Evolutionary conservation across 2,113 vertebrate species (phyloP).

Genomic region (Platichthys flesus): DNA sequence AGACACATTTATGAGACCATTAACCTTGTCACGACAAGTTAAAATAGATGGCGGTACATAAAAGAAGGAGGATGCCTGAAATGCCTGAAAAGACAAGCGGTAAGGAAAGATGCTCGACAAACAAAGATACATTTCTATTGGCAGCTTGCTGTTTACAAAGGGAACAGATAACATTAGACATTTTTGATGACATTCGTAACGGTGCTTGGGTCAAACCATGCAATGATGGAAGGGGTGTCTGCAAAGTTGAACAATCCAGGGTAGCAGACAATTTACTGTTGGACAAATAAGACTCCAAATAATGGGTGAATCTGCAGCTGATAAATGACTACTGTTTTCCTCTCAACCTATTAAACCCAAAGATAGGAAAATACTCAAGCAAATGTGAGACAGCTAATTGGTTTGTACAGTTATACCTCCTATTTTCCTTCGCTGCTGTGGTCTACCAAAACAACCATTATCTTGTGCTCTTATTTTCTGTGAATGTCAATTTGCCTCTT

Average conservation of each 20-base stretch:
- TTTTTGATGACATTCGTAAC: constrained; percentile 41
- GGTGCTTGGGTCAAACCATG: constrained; percentile 4
- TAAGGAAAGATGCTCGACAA: constrained; percentile 33
- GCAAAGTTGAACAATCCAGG: no score
- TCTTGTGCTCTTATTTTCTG: constrained; percentile 33
- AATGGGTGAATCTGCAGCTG: neutral
- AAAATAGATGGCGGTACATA: constrained; percentile 51
- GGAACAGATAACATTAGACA: constrained; percentile 30
- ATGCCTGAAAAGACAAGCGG: constrained; percentile 34
- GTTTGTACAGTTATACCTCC: constrained; percentile 29
- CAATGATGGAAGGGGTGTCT: neutral
- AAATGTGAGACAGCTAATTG: constrained; percentile 16
- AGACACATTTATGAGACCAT: constrained; percentile 63
- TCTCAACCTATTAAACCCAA: constrained; percentile 16
- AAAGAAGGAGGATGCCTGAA: constrained; percentile 49
- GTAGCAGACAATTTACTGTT: neutral
- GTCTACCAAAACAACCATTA: constrained; percentile 47
- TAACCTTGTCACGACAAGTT: constrained; percentile 63
- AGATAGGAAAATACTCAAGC: neutral
- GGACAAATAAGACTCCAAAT: constrained; percentile 4
- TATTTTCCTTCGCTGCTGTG: constrained; percentile 27
- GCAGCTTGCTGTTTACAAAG: neutral
- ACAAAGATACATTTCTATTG: constrained; percentile 51
- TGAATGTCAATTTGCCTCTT: constrained; percentile 31
- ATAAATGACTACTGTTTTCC: constrained; percentile 3